A percentile compares a stretch with the other conserved stretches of the same genome.
phyloP scores from a whole-genome alignment of 2,113 vertebrate species.

The Panurus biarmicus region DNA sequence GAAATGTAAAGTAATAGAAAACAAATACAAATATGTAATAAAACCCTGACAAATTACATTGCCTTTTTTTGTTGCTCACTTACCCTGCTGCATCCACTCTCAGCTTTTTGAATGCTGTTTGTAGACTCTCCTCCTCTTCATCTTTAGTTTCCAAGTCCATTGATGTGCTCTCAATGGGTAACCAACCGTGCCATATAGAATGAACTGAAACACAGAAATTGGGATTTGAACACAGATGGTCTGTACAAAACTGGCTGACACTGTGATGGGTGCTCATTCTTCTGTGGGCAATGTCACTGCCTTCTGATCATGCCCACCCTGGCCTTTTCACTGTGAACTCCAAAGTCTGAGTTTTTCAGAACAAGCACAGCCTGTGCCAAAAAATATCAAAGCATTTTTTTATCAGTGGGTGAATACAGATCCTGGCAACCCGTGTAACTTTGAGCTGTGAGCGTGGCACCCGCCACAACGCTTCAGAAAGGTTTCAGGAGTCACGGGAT shows the following conservation, averaged over 20 bases:
- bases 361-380: neutral
- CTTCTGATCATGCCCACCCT: neutral
- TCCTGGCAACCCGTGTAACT: rapidly evolving
- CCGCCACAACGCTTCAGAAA: neutral
- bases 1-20: neutral
- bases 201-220: neutral
- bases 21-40: neutral
- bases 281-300: rapidly evolving
- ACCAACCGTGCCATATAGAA: neutral
- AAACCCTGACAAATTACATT: rapidly evolving
- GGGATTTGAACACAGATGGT: neutral
- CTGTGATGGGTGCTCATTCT: rapidly evolving
- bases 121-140: constrained; percentile 91
- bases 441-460: rapidly evolving
- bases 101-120: constrained; percentile 96
- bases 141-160: constrained; percentile 91
- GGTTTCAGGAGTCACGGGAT: neutral
- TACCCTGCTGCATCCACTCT: constrained; percentile 91
- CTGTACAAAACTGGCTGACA: neutral
- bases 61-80: neutral
- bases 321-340: neutral
- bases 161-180: neutral
- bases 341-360: neutral
- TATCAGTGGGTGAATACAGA: rapidly evolving
- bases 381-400: rapidly evolving